Evolutionary conservation across 2,113 vertebrate genomes (phyloP), one percentile per base, ranked within the genome.

Genomic region (Pseudopipra pipra): DNA sequence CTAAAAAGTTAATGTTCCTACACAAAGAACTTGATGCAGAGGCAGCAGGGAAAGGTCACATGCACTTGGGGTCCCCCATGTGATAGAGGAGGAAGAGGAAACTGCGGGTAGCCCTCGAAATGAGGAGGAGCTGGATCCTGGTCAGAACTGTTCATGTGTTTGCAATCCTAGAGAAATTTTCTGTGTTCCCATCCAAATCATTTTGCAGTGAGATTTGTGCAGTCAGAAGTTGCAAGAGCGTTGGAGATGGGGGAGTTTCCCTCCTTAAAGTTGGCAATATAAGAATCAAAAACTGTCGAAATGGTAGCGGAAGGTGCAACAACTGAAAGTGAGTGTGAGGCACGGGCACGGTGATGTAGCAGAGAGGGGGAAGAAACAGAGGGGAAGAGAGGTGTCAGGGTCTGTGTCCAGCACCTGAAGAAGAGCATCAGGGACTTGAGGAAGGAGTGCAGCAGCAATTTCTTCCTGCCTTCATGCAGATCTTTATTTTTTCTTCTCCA

Each of bases 311-410:
- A 54, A 31, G 11, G 5, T 22, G 14, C 0, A 5, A 17, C 3
- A 41, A 2, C 6, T 0, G 0, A 81, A 14, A 52, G 33, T 0
- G 0, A 41, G 28, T 1, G 2, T 35, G 41, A 80, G 44, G 35
- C 11, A 12, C 15, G 27, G 44, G 14, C 44, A 62, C 30, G 0
- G 0, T 17, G 33, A 8, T 10, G 33, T 22, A 31, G 31, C 47
- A 63, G 49, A 44, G 43, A 37, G n/a, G n/a, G 13, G 39, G 66
- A 85, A 51, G 33, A 19, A 47, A 7, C 0, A 1, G 2, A 52
- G 15, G 8, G 39, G 46, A 61, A 35, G 10, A 66, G 51, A 70
- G 31, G 13, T 14, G 5, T 37, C 43, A 33, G 12, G 22, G 8
- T 44, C n/a, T 80, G 20, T 41, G 21, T 31, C 28, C 44, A 35